Evolutionary conservation across 2,797 vertebrate species (phyloP).

Genomic region (Mastacembelus armatus): DNA sequence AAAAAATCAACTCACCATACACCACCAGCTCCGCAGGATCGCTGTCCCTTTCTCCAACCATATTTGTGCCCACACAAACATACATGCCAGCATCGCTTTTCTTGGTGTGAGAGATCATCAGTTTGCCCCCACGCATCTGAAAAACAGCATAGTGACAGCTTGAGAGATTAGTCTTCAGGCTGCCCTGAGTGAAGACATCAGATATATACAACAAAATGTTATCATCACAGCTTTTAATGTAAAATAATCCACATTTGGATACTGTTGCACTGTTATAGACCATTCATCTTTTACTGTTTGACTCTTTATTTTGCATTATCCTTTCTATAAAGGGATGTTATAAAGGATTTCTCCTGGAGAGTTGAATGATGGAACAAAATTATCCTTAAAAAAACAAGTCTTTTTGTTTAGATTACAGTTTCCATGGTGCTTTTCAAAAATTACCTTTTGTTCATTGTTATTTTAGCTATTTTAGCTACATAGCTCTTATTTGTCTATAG

Average conservation of each 20-base stretch:
- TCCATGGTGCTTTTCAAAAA: neutral
- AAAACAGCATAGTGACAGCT: constrained; percentile 35
- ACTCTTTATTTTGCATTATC: too few relatives aligned
- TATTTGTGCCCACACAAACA: constrained; percentile 95
- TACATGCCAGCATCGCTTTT: constrained; percentile 98
- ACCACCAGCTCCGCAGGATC: constrained; percentile 97
- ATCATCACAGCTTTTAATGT: constrained; percentile 3
- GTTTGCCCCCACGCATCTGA: constrained; percentile 93
- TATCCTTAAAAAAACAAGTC: neutral
- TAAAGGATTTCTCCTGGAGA: constrained; percentile 11
- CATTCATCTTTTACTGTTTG: neutral
- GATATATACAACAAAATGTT: constrained; percentile 8
- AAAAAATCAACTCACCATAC: constrained; percentile 87
- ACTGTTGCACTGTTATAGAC: neutral
- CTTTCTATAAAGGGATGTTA: too few relatives aligned
- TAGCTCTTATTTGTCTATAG: too few relatives aligned
- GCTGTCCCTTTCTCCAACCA: constrained; percentile 97
- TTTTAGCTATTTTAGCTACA: too few relatives aligned
- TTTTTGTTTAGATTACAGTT: neutral
- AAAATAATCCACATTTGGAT: constrained; percentile 15
- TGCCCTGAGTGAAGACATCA: constrained; percentile 10
- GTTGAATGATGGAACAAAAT: neutral
- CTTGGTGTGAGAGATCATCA: constrained; percentile 96
- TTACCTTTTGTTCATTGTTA: too few relatives aligned
- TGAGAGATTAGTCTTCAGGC: constrained; percentile 12